Percentiles rank a stretch among this genome's conserved stretches.
phyloP scores from a whole-genome alignment of 2,888 invertebrate genomes.

The Octonoba sinensis region DNA sequence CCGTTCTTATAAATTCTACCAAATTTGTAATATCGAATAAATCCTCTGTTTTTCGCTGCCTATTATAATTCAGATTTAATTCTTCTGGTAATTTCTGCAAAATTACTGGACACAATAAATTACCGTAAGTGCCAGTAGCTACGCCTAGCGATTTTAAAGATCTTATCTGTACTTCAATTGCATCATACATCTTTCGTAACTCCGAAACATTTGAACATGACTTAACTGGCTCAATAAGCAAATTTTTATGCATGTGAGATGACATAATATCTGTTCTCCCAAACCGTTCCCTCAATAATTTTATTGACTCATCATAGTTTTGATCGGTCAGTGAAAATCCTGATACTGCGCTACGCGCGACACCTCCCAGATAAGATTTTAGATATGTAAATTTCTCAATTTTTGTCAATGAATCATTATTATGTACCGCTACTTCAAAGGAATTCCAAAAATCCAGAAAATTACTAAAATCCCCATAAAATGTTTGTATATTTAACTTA shows the following conservation, averaged over 20 bases:
- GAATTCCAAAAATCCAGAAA: conserved; percentile 25
- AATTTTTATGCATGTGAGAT: background rate
- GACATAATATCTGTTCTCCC: too few species aligned
- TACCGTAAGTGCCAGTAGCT: background rate
- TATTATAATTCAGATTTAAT: too few species aligned
- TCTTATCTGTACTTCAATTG: conserved; percentile 12
- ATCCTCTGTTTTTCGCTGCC: too few species aligned
- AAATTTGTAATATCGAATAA: too few species aligned
- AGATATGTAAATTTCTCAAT: too few species aligned
- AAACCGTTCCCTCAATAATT: too few species aligned
- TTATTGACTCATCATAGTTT: conserved; percentile 33
- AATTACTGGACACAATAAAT: background rate
- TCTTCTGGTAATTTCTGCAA: too few species aligned
- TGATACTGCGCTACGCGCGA: background rate
- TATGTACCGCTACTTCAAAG: conserved; percentile 26
- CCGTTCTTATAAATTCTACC: too few species aligned
- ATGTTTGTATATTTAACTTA: conserved; percentile 13
- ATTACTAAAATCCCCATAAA: conserved; percentile 14
- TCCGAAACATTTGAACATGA: background rate
- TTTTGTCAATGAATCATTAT: conserved; percentile 18
- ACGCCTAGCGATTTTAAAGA: background rate
- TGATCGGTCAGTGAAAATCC: conserved; percentile 9
- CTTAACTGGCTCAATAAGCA: conserved; percentile 1
- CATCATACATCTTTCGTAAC: conserved; percentile 23
- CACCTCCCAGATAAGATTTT: conserved; percentile 27